Conservation (phyloP, 2,888 invertebrate species). For the Spatulosminthurus flaviceps region DNA sequence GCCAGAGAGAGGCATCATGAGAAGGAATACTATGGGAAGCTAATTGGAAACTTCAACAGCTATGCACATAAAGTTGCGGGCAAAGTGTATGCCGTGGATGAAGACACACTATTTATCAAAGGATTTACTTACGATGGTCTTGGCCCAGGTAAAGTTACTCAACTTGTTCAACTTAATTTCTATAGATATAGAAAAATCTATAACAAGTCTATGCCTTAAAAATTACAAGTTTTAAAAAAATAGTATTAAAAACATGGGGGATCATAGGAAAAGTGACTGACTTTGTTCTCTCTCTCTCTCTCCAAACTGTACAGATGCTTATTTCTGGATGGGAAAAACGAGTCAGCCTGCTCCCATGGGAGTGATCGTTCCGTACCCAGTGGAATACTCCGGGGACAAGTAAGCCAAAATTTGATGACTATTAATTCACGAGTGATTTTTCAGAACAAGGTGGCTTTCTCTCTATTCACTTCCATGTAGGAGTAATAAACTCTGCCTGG, state of each 20-base stretch:
- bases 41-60: constrained; percentile 77
- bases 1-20: constrained; percentile 10
- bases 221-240: too few relatives aligned
- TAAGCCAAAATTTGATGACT: constrained; percentile 67
- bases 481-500: too few relatives aligned
- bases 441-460: too few relatives aligned
- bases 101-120: constrained; percentile 85
- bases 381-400: constrained; percentile 80
- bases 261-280: too few relatives aligned
- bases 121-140: constrained; percentile 89
- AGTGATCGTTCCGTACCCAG: constrained; percentile 85
- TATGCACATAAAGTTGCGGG: constrained; percentile 85
- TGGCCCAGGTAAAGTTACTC: constrained; percentile 73
- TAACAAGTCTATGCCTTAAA: too few relatives aligned
- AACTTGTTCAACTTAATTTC: too few relatives aligned
- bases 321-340: constrained; percentile 89
- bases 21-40: constrained; percentile 75
- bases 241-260: too few relatives aligned
- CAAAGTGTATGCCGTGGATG: constrained; percentile 86
- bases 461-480: too few relatives aligned
- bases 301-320: too few relatives aligned
- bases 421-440: neutral
- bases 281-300: too few relatives aligned
- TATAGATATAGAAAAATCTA: too few relatives aligned
- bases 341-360: constrained; percentile 83